A percentile compares a stretch with the other conserved stretches of the same genome.
Evolutionary conservation across 2,888 invertebrate genomes (phyloP).

Genomic region (Sarcophaga carnaria): DNA sequence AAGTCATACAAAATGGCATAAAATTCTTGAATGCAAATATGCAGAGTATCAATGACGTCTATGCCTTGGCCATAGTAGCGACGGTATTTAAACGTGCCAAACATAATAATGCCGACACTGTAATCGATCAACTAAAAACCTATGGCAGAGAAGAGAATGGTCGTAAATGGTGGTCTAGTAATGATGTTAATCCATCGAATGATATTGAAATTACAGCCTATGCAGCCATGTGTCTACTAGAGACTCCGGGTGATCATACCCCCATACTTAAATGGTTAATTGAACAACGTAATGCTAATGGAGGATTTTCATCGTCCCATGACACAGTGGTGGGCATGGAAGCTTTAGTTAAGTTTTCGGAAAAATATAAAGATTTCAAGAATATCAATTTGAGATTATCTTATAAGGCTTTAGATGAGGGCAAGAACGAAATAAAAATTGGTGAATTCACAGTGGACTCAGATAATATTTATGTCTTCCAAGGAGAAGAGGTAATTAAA

Average conservation of each 20-base stretch:
- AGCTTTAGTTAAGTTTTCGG: slow-evolving; percentile 85
- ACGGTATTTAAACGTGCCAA: slow-evolving; percentile 90
- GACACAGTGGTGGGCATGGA: slow-evolving; percentile 88
- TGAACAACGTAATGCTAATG: slow-evolving; percentile 84
- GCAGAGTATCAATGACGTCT: slow-evolving; percentile 86
- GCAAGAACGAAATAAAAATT: slow-evolving; percentile 20
- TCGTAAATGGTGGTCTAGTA: slow-evolving; percentile 88
- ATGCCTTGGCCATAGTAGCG: slow-evolving; percentile 89
- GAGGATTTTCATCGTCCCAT: slow-evolving; percentile 88
- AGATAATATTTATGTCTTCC: slow-evolving; percentile 90
- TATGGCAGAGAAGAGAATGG: slow-evolving; percentile 82
- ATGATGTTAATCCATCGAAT: slow-evolving; percentile 92
- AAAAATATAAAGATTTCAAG: slow-evolving; percentile 81
- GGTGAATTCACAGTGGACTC: slow-evolving; percentile 83
- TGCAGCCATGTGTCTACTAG: slow-evolving; percentile 87
- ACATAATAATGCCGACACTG: slow-evolving; percentile 86
- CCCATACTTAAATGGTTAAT: slow-evolving; percentile 88
- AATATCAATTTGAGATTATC: slow-evolving; percentile 36
- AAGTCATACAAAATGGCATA: slow-evolving; percentile 88
- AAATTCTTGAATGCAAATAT: slow-evolving; percentile 88
- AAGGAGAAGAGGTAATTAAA: slow-evolving; percentile 86
- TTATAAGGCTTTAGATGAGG: slow-evolving; percentile 31
- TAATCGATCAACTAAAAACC: slow-evolving; percentile 83
- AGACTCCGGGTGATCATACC: slow-evolving; percentile 75
- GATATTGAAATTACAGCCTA: slow-evolving; percentile 92